Conservation (phyloP, 2,888 invertebrate genomes). For the Plagodis dolabraria region DNA sequence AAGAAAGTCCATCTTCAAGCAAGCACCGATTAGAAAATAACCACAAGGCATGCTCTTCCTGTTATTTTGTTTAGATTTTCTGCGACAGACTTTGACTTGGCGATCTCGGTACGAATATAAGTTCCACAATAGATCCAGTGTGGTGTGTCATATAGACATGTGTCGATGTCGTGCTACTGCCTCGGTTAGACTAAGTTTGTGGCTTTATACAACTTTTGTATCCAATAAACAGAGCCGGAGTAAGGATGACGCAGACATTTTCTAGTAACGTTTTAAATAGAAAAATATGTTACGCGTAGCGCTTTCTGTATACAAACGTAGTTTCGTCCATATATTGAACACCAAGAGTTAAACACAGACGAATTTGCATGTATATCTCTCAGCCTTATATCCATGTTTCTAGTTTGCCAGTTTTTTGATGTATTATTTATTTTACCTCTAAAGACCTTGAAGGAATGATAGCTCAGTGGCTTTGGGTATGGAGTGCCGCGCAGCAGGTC, state of each 20-base stretch:
- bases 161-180: constrained; percentile 20
- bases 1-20: too few relatives aligned
- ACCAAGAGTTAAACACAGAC: too few relatives aligned
- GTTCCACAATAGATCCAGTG: constrained; percentile 23
- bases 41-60: background rate
- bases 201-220: constrained; percentile 11
- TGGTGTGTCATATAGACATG: constrained; percentile 28
- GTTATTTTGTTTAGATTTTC: background rate
- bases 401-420: too few relatives aligned
- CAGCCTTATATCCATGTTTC: too few relatives aligned
- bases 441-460: too few relatives aligned
- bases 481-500: too few relatives aligned
- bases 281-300: background rate
- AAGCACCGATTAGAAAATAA: background rate
- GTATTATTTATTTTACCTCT: too few relatives aligned
- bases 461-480: too few relatives aligned
- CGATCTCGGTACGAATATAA: constrained; percentile 23
- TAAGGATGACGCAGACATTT: too few relatives aligned
- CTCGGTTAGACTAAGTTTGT: constrained; percentile 26
- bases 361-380: too few relatives aligned
- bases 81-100: constrained; percentile 4
- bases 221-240: background rate
- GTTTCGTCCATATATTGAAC: too few relatives aligned
- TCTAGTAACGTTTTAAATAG: background rate
- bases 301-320: too few relatives aligned